Conservation (phyloP, 2,113 vertebrate species). For the Sylvietta virens region DNA sequence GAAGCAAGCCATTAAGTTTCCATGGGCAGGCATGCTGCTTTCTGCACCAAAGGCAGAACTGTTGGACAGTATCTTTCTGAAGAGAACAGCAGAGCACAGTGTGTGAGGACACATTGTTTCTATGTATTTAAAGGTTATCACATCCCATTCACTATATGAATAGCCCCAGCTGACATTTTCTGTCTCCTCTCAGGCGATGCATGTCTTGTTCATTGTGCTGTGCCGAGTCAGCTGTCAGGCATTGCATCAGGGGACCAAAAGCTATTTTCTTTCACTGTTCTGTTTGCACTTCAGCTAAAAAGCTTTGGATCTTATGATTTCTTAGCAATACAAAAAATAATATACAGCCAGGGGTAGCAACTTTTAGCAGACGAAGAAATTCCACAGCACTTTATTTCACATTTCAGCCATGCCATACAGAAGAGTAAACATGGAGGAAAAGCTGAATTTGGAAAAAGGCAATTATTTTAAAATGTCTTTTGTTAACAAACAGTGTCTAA, state of each 20-base stretch:
- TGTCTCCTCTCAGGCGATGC: constrained; percentile 56
- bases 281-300: constrained; percentile 59
- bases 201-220: constrained; percentile 62
- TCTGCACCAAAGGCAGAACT: background rate
- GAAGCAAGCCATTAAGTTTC: background rate
- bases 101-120: constrained; percentile 63
- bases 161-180: constrained; percentile 57
- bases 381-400: background rate
- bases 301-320: constrained; percentile 51
- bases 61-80: constrained; percentile 24
- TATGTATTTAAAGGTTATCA: constrained; percentile 68
- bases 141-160: constrained; percentile 54
- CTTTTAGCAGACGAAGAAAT: background rate
- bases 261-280: constrained; percentile 52
- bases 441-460: background rate
- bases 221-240: constrained; percentile 55
- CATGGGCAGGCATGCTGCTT: background rate
- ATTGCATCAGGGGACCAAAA: constrained; percentile 49
- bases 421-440: background rate
- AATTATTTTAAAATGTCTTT: background rate
- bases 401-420: background rate
- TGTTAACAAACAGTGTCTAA: background rate
- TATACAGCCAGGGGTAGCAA: background rate
- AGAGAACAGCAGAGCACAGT: constrained; percentile 47
- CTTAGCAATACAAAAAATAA: constrained; percentile 41